phyloP scores from a whole-genome alignment of 1,140 invertebrate species.

The Drosophila nasuta region DNA sequence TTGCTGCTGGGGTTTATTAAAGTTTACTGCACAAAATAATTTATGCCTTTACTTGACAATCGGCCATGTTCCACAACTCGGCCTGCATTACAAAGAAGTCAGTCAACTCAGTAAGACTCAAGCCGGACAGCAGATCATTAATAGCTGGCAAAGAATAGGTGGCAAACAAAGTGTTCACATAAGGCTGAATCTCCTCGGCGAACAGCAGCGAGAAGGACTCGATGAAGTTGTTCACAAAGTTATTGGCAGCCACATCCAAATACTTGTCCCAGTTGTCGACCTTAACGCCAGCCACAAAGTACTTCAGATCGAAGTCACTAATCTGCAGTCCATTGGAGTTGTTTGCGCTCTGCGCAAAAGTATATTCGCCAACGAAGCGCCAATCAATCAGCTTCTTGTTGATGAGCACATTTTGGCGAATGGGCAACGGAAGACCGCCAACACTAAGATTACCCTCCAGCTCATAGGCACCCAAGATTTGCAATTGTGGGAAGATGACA shows the following conservation, averaged over 20 bases:
- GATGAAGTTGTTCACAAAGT: conserved; percentile 47
- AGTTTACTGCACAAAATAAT: neutral
- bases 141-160: conserved; percentile 39
- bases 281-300: conserved; percentile 51
- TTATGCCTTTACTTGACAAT: conserved; percentile 20
- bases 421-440: conserved; percentile 40
- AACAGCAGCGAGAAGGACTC: conserved; percentile 29
- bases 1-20: conserved; percentile 12
- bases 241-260: conserved; percentile 61
- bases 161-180: conserved; percentile 25
- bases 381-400: conserved; percentile 61
- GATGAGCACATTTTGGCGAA: conserved; percentile 44
- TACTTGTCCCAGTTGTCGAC: conserved; percentile 59
- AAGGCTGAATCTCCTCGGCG: conserved; percentile 55
- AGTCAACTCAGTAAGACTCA: conserved; percentile 51
- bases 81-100: conserved; percentile 34
- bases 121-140: conserved; percentile 45
- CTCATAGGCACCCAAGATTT: conserved; percentile 50
- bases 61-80: conserved; percentile 26
- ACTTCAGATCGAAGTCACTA: conserved; percentile 50
- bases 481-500: conserved; percentile 56
- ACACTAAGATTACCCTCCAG: conserved; percentile 51
- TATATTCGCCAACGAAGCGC: conserved; percentile 63
- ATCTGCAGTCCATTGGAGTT: conserved; percentile 55
- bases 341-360: conserved; percentile 40